Base-by-base conservation (phyloP, 2,113 vertebrate species). In the Eidolon helvum region DNA sequence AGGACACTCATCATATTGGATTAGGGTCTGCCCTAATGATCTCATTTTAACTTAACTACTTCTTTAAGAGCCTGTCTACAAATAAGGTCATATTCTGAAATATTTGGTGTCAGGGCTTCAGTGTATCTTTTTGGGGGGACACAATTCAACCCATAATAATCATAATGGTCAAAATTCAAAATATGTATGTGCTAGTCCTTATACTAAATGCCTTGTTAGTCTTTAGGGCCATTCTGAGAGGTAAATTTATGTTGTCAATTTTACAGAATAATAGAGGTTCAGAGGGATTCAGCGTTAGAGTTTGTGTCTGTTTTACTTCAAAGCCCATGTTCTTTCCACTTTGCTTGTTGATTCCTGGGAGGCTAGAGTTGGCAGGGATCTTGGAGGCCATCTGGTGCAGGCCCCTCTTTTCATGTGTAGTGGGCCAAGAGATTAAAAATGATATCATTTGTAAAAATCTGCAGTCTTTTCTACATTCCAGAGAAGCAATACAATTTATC, bases 361-460 rank as follows among this genome's bases (percentile, higher is more conserved):
- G 83, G 35, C 50, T 33, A 38, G 63, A 89, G 55, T 38, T 97
- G 89, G 97, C 86, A 93, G 59, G 92, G 50, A 35, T 87, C 79
- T 95, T 5, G 38, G n/a, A 94, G 68, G 33, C 92, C 84, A 96
- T 96, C 84, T 96, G 97, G 90, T 96, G 7, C n/a, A 82, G 48
- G 7, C 75, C n/a, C 38, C 12, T 92, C 30, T 92, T 96, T 96
- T 92, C 57, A 33, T 10, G 3, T 19, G 43, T 55, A 19, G 30
- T 84, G 53, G 63, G 79, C 92, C 94, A 97, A 92, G 69, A 89
- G 68, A 91, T 45, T 35, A 83, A 87, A 88, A 97, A 86, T 33
- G 28, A 22, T 71, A 43, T 55, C 78, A 9, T 93, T 94, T 95
- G 21, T 83, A 71, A 94, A 96, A 96, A 63, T 65, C 38, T 85